Evolutionary conservation across 1,140 invertebrate genomes (phyloP).

Genomic region (Musca domestica): DNA sequence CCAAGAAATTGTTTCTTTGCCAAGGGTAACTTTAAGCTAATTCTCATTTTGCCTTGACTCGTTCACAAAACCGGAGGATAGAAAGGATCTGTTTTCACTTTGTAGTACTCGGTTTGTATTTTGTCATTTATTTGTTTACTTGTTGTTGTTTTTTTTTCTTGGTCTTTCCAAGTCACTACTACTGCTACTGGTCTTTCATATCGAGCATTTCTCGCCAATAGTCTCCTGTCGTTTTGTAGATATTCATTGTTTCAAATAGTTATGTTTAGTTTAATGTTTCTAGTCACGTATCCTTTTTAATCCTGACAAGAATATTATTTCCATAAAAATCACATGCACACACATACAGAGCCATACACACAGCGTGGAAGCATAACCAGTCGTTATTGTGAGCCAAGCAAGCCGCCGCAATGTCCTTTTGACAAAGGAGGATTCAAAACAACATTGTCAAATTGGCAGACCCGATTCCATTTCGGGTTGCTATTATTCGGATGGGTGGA

Average conservation of each 20-base stretch:
- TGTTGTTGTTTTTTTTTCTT: constrained; percentile 1
- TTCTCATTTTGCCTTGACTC: too few relatives aligned
- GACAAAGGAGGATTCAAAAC: too few relatives aligned
- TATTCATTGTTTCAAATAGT: constrained; percentile 12
- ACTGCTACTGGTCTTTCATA: neutral
- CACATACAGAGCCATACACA: neutral
- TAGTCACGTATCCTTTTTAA: constrained; percentile 52
- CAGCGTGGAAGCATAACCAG: too few relatives aligned
- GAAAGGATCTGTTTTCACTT: too few relatives aligned
- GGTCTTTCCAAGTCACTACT: neutral
- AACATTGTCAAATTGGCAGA: too few relatives aligned
- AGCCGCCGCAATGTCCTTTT: too few relatives aligned
- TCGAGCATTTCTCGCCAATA: neutral
- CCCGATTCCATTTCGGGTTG: too few relatives aligned
- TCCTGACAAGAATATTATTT: constrained; percentile 54
- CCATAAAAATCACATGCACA: constrained; percentile 38
- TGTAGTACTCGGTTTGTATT: neutral
- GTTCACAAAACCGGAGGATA: too few relatives aligned
- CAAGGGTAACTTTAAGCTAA: too few relatives aligned
- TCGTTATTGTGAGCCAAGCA: too few relatives aligned
- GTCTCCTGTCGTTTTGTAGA: neutral
- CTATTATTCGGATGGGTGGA: too few relatives aligned
- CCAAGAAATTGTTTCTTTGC: too few relatives aligned
- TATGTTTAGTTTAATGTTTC: constrained; percentile 35
- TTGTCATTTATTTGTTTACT: neutral